These are phyloP conservation scores for Linhomoeus sp. DNA, from an alignment of 2,888 invertebrate species.

Conservation along the genomic window DNA sequence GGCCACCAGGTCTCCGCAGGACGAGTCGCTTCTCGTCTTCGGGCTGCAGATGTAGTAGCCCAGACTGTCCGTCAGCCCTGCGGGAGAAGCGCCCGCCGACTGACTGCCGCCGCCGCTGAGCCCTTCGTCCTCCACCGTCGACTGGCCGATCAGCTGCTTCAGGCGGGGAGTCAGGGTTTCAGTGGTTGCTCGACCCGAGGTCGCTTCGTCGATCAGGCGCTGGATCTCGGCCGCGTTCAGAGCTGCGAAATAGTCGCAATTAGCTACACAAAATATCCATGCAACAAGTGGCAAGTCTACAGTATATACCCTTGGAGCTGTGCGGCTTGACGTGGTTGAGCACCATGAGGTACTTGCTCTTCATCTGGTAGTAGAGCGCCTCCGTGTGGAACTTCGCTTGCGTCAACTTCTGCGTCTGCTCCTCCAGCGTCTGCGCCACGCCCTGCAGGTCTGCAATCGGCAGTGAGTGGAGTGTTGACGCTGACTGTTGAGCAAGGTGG, in stretches of 20 bases:
- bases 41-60: no score
- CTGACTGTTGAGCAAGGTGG: no score
- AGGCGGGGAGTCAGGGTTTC: no score
- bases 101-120: background rate
- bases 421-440: slow-evolving; percentile 20
- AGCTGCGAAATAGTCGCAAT: slow-evolving; percentile 6
- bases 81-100: background rate
- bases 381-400: slow-evolving; percentile 26
- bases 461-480: background rate
- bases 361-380: slow-evolving; percentile 35
- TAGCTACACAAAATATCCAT: no score
- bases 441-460: slow-evolving; percentile 15
- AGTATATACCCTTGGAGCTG: no score
- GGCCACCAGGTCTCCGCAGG: slow-evolving; percentile 12
- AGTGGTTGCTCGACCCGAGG: no score
- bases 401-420: slow-evolving; percentile 12
- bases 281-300: no score
- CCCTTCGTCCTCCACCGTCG: no score
- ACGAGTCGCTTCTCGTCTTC: background rate
- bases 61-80: background rate
- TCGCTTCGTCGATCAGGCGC: slow-evolving; percentile 14
- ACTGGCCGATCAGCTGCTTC: no score
- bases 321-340: slow-evolving; percentile 26
- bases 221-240: slow-evolving; percentile 15
- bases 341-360: slow-evolving; percentile 36